phyloP scores from a whole-genome alignment of 2,113 vertebrate genomes.

The Malaclemys terrapin region DNA sequence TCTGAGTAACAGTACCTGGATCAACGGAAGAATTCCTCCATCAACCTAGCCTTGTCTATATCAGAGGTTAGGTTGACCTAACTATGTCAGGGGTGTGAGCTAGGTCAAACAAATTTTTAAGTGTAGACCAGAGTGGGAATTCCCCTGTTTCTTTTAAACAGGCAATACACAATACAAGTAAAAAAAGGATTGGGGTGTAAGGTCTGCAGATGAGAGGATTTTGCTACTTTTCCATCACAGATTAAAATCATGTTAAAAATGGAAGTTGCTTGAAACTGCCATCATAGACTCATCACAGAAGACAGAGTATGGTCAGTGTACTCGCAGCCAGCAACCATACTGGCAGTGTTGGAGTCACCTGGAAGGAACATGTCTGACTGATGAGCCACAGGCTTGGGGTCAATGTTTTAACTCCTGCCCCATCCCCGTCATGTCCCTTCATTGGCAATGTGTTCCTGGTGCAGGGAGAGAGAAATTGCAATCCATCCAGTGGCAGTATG shows the following conservation, averaged over 20 bases:
- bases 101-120: not conserved
- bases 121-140: not conserved
- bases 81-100: not conserved
- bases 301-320: not conserved
- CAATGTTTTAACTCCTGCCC: not conserved
- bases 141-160: not conserved
- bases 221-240: not conserved
- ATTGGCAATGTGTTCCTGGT: not conserved
- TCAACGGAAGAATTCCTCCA: not conserved
- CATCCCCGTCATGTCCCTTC: not conserved
- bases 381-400: fast-evolving
- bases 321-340: not conserved
- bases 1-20: not conserved
- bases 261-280: not conserved
- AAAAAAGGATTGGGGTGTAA: not conserved
- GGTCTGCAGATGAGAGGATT: not conserved
- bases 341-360: not conserved
- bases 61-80: not conserved
- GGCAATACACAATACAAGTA: not conserved
- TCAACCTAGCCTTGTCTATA: not conserved
- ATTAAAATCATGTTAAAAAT: not conserved
- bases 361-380: not conserved
- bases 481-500: not conserved
- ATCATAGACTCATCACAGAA: not conserved
- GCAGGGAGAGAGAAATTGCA: not conserved